phyloP scores from a whole-genome alignment of 2,113 vertebrate genomes.

The Ammodytes marinus region DNA sequence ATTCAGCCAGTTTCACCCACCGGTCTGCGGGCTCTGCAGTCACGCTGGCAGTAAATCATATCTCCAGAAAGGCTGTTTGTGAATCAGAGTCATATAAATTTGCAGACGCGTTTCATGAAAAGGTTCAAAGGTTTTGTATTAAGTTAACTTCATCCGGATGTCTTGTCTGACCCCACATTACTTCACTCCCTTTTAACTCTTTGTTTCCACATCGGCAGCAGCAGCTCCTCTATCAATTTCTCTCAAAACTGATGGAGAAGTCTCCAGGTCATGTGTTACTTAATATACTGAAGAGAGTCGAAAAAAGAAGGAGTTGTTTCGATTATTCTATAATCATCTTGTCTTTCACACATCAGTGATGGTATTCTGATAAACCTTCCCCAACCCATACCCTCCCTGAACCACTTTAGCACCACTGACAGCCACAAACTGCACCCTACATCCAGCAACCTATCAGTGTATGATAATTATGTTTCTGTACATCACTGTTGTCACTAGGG shows the following conservation, averaged over 20 bases:
- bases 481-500: slow-evolving; percentile 84
- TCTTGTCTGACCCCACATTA: slow-evolving; percentile 19
- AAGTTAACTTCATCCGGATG: background rate
- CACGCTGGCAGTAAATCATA: slow-evolving; percentile 54
- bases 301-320: background rate
- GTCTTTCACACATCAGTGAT: background rate
- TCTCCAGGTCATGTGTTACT: slow-evolving; percentile 1
- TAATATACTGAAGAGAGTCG: slow-evolving; percentile 20
- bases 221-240: slow-evolving; percentile 17
- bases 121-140: slow-evolving; percentile 21
- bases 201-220: slow-evolving; percentile 21
- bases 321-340: background rate
- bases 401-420: background rate
- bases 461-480: slow-evolving; percentile 27
- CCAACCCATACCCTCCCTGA: slow-evolving; percentile 5
- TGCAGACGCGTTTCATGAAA: slow-evolving; percentile 6
- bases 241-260: background rate
- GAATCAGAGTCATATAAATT: slow-evolving; percentile 23
- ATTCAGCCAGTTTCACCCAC: slow-evolving; percentile 15
- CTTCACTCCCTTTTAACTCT: background rate
- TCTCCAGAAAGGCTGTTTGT: slow-evolving; percentile 30
- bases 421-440: background rate
- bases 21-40: slow-evolving; percentile 12
- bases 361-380: slow-evolving; percentile 14
- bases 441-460: background rate